These are phyloP conservation scores for Leptoclinus maculatus DNA, from an alignment of 2,797 vertebrate species.

Conservation along the genomic window DNA sequence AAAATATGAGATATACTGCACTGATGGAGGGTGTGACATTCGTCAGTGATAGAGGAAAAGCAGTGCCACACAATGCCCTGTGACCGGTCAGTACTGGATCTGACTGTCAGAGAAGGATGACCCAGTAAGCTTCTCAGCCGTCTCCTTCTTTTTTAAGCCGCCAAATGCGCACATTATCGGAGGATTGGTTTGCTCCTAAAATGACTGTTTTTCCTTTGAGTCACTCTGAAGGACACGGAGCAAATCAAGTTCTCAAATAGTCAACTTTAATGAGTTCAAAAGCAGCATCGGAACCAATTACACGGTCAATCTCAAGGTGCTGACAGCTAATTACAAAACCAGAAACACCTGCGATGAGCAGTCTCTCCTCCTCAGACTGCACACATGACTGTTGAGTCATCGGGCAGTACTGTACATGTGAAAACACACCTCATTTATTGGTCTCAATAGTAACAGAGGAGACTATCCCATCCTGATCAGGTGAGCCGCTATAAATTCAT, in stretches of 20 bases:
- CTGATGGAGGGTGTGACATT: conserved; percentile 16
- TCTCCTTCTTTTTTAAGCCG: not conserved
- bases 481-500: not conserved
- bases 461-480: not conserved
- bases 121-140: not conserved
- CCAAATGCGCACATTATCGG: not conserved
- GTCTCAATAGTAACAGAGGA: not conserved
- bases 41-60: conserved; percentile 30
- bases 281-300: conserved; percentile 60
- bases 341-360: conserved; percentile 32
- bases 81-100: conserved; percentile 4
- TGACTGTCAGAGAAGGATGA: conserved; percentile 9
- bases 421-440: not conserved
- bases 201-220: conserved; percentile 35
- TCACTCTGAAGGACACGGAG: conserved; percentile 39
- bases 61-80: not conserved
- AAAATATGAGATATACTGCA: not conserved
- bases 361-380: conserved; percentile 22
- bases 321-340: conserved; percentile 71
- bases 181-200: conserved; percentile 1
- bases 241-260: conserved; percentile 47
- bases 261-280: conserved; percentile 54
- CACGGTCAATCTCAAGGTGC: conserved; percentile 45
- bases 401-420: not conserved
- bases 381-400: conserved; percentile 12